Conservation (phyloP, 2,797 vertebrate genomes). For the Rhinella marina region DNA sequence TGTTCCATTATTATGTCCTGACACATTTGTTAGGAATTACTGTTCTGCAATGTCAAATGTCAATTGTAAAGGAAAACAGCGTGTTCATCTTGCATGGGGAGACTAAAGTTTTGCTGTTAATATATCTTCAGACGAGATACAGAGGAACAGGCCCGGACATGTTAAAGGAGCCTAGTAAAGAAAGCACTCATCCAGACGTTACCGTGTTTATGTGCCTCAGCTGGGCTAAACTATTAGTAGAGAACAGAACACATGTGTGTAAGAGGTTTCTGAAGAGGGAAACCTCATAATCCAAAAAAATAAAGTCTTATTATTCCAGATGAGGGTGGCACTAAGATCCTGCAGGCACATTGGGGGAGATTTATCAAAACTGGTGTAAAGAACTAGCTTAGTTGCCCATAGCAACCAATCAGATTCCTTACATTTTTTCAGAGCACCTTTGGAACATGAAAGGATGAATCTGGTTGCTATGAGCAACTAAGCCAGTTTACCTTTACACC, state of each 20-base stretch:
- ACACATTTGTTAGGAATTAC: not conserved
- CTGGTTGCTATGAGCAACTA: no score
- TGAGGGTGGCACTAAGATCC: not conserved
- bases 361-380: no score
- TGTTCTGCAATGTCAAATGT: not conserved
- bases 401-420: no score
- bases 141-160: slow-evolving; percentile 9
- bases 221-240: not conserved
- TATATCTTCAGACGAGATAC: not conserved
- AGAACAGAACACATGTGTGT: not conserved
- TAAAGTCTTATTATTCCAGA: not conserved
- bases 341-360: not conserved
- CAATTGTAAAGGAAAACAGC: not conserved
- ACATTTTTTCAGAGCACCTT: no score
- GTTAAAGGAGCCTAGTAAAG: not conserved
- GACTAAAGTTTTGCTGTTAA: not conserved
- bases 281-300: not conserved
- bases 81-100: not conserved
- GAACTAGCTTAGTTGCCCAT: no score
- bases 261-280: not conserved
- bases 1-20: not conserved
- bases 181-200: not conserved
- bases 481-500: no score
- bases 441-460: no score
- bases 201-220: not conserved